A percentile compares a stretch with the other conserved stretches of the same genome.
These are phyloP conservation scores for Tetragnatha montana DNA, from an alignment of 2,888 invertebrate species.

Conservation along the genomic window DNA sequence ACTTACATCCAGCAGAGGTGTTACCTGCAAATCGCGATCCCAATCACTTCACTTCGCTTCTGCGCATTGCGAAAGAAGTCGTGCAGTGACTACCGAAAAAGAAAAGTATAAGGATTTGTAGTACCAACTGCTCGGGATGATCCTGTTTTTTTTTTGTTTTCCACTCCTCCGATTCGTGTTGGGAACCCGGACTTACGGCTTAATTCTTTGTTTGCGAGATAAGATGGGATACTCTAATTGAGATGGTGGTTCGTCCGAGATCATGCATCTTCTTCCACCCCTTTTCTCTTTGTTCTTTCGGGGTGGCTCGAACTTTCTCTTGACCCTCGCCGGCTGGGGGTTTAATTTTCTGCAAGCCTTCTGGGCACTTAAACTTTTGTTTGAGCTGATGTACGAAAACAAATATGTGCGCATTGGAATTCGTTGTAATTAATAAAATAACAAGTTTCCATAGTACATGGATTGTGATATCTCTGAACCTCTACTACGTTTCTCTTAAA, in stretches of 20 bases:
- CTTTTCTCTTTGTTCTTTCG: slow-evolving; percentile 3
- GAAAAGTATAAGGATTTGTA: not conserved
- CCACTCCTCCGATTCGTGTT: not conserved
- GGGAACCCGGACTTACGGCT: slow-evolving; percentile 50
- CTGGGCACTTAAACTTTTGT: too few relatives aligned
- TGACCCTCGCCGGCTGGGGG: too few relatives aligned
- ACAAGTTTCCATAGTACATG: too few relatives aligned
- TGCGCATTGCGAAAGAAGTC: not conserved
- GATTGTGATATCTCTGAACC: too few relatives aligned
- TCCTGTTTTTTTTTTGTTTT: slow-evolving; percentile 22
- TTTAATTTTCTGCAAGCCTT: too few relatives aligned
- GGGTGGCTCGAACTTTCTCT: too few relatives aligned
- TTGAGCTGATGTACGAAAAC: too few relatives aligned
- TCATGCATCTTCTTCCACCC: slow-evolving; percentile 34
- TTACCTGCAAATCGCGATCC: not conserved
- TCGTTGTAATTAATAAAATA: too few relatives aligned
- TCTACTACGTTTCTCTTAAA: too few relatives aligned
- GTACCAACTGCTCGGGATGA: not conserved
- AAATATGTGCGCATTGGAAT: too few relatives aligned
- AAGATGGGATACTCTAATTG: slow-evolving; percentile 41
- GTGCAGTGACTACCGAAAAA: not conserved
- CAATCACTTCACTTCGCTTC: not conserved
- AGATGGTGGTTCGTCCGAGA: slow-evolving; percentile 37
- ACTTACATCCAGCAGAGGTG: not conserved
- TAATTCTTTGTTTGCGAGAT: slow-evolving; percentile 55